phyloP scores from a whole-genome alignment of 2,888 invertebrate genomes.

The Cryptus viduatorius region DNA sequence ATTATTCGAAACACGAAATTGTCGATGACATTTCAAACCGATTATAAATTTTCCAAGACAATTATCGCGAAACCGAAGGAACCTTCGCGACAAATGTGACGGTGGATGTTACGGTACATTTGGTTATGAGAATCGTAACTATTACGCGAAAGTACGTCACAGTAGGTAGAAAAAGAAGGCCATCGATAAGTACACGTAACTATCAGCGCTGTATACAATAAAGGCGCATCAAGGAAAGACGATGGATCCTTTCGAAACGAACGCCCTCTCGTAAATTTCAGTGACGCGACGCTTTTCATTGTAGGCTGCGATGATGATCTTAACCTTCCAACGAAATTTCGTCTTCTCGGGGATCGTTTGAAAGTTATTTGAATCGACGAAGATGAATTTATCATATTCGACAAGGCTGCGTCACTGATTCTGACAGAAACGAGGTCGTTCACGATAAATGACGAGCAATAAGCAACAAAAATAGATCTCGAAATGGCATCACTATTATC shows the following conservation, averaged over 20 bases:
- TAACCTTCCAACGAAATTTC: conserved; percentile 8
- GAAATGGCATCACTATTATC: background rate
- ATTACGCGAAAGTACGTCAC: background rate
- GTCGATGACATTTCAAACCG: conserved; percentile 13
- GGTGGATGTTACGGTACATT: conserved; percentile 15
- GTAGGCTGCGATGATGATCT: background rate
- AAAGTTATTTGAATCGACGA: background rate
- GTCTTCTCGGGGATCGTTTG: background rate
- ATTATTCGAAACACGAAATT: conserved; percentile 43
- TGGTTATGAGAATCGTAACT: conserved; percentile 35
- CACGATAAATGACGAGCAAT: background rate
- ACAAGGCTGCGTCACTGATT: conserved; percentile 8
- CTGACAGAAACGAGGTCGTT: background rate
- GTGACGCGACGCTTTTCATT: conserved; percentile 41
- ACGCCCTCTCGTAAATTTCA: conserved; percentile 30
- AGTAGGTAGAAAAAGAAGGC: conserved; percentile 32
- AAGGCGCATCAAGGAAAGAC: background rate
- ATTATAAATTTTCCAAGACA: conserved; percentile 47
- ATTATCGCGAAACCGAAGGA: conserved; percentile 31
- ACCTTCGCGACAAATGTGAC: conserved; percentile 27
- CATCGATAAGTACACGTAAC: conserved; percentile 24
- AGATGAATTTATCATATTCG: background rate
- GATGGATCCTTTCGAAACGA: conserved; percentile 33
- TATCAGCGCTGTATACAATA: background rate
- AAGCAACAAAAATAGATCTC: background rate